Percentiles rank a stretch among this genome's conserved stretches.
Conservation (phyloP, 2,113 vertebrate species). For the Rhinolophus sinicus region DNA sequence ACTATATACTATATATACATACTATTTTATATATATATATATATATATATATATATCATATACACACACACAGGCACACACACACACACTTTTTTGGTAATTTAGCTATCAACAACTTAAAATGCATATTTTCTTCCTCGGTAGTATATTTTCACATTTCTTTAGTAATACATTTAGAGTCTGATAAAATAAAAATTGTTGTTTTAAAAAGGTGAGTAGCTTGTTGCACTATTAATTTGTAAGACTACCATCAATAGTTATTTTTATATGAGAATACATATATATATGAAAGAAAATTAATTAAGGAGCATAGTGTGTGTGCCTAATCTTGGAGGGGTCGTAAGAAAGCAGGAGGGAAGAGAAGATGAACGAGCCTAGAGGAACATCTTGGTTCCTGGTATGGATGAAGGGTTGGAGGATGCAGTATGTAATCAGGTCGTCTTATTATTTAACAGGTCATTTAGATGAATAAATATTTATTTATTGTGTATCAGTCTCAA, state of each 20-base stretch:
- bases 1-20: too few species aligned
- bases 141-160: conserved; percentile 13
- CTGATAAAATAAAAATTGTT: neutral
- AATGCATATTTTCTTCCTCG: neutral
- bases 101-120: neutral
- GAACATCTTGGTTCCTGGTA: neutral
- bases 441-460: neutral
- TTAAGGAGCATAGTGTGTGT: too few species aligned
- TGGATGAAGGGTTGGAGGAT: neutral
- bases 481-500: neutral
- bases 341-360: neutral
- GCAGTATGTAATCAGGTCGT: neutral
- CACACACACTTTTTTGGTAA: neutral
- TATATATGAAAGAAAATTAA: neutral
- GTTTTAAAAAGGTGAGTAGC: neutral
- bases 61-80: too few species aligned
- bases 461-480: neutral
- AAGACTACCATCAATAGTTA: neutral
- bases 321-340: neutral
- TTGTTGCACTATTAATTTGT: neutral
- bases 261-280: neutral
- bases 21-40: neutral
- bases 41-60: too few species aligned
- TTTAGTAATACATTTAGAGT: conserved; percentile 16
- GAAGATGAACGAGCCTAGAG: neutral